phyloP scores from a whole-genome alignment of 2,113 vertebrate species.

The Entosphenus tridentatus region DNA sequence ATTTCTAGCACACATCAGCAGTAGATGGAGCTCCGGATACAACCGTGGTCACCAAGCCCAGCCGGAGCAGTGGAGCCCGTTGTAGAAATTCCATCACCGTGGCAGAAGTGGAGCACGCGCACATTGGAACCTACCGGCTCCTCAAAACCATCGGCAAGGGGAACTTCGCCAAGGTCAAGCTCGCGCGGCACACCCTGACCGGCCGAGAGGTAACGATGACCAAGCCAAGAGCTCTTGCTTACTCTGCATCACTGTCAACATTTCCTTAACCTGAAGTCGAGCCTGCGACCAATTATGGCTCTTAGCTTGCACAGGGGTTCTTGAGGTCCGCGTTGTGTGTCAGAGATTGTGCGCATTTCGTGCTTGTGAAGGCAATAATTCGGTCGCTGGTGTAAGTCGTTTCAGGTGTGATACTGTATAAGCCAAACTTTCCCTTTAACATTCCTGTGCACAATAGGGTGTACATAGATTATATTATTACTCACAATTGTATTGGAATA shows the following conservation, averaged over 20 bases:
- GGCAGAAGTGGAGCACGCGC: conserved; percentile 52
- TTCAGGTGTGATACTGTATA: no score
- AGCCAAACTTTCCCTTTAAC: no score
- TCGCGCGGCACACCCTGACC: conserved; percentile 68
- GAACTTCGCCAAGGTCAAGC: conserved; percentile 84
- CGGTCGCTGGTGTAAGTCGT: no score
- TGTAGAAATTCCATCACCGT: conserved; percentile 71
- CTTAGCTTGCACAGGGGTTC: no score
- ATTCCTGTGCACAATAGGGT: no score
- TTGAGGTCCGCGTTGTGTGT: no score
- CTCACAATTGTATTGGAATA: no score
- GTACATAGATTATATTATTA: no score
- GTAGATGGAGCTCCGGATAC: conserved; percentile 35
- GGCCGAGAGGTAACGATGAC: conserved; percentile 56
- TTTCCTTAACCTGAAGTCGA: background rate
- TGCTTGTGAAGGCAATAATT: no score
- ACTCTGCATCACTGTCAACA: background rate
- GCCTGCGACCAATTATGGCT: no score
- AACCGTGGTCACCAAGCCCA: conserved; percentile 41
- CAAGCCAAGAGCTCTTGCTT: background rate
- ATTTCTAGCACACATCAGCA: conserved; percentile 43
- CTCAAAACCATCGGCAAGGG: conserved; percentile 90
- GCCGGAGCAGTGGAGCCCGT: conserved; percentile 53
- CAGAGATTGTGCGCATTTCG: no score
- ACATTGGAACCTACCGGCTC: conserved; percentile 74